phyloP scores from a whole-genome alignment of 2,113 vertebrate genomes.

The Procapra przewalskii region DNA sequence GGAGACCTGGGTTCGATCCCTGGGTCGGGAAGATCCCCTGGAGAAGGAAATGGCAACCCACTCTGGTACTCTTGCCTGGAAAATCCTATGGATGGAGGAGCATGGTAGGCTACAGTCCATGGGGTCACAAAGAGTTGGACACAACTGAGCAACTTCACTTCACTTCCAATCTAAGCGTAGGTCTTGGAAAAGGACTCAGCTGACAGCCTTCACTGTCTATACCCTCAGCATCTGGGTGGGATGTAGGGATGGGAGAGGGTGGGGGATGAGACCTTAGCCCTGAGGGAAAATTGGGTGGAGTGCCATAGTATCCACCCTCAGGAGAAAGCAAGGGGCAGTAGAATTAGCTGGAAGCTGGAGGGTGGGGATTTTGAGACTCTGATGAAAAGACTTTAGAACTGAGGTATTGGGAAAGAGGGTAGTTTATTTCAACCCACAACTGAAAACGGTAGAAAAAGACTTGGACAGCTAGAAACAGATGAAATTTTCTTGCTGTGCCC shows the following conservation, averaged over 20 bases:
- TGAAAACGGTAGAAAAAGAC: background rate
- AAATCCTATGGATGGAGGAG: too few relatives aligned
- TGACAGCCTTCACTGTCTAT: background rate
- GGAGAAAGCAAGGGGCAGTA: background rate
- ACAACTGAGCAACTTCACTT: too few relatives aligned
- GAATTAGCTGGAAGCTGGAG: background rate
- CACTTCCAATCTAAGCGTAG: background rate
- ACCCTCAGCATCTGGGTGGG: background rate
- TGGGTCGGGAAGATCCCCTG: too few relatives aligned
- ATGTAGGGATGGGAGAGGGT: background rate
- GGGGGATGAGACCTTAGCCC: background rate
- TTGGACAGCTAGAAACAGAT: background rate
- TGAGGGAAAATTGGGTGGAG: background rate
- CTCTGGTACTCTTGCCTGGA: too few relatives aligned
- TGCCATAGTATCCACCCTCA: background rate
- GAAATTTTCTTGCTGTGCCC: background rate
- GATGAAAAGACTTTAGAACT: background rate
- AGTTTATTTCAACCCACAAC: background rate
- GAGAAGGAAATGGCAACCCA: too few relatives aligned
- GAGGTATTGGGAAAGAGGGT: background rate
- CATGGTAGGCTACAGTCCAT: too few relatives aligned
- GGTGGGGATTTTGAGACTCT: background rate
- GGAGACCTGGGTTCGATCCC: too few relatives aligned
- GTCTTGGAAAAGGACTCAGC: background rate
- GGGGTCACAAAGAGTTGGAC: too few relatives aligned